Evolutionary conservation across 2,797 vertebrate genomes (phyloP), one percentile per base, ranked within the genome.

Genomic region (Acipenser ruthenus): DNA sequence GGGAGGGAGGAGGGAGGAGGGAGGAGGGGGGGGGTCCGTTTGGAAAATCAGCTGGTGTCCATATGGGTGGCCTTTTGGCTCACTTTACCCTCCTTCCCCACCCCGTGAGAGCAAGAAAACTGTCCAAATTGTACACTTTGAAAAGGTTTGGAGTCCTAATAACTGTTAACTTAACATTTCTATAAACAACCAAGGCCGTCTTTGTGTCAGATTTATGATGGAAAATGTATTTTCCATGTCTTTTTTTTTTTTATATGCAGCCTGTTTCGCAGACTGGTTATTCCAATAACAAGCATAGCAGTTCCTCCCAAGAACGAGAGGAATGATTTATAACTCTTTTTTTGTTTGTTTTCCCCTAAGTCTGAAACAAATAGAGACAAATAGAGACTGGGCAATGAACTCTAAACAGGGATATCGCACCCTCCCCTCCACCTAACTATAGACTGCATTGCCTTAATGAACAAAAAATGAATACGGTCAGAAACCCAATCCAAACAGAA

Each of bases 1-100:
- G 62, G 23, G 52, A 59, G 68, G 67, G 73, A 68, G 50, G 71
- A 18, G 15, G 15, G 62, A 8, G 23, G 52, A 59, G 68, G 67
- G 73, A 68, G 50, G n/a, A 65, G 74, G 77, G n/a, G 65, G 74
- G 77, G 76, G 81, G 75, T 72, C 72, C 75, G 67, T 65, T 79
- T 50, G 66, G 73, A 60, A 71, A 81, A 84, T 94, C 90, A 92
- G 91, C 91, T 95, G 92, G 73, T 78, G 80, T 90, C 93, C 94
- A 95, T 86, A 93, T 95, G 94, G 86, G 83, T 83, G 83, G 83
- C 75, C 79, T 79, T 84, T 81, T 53, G 59, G 64, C 66, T 74
- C 56, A 68, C 62, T 49, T 71, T 49, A 69, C 8, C 49, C 51
- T 65, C 1, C 9, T 71, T 70, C 69, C 75, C 68, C 71, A 50